Conservation (phyloP, 2,888 invertebrate species). For the Rhodophaea formosa region DNA sequence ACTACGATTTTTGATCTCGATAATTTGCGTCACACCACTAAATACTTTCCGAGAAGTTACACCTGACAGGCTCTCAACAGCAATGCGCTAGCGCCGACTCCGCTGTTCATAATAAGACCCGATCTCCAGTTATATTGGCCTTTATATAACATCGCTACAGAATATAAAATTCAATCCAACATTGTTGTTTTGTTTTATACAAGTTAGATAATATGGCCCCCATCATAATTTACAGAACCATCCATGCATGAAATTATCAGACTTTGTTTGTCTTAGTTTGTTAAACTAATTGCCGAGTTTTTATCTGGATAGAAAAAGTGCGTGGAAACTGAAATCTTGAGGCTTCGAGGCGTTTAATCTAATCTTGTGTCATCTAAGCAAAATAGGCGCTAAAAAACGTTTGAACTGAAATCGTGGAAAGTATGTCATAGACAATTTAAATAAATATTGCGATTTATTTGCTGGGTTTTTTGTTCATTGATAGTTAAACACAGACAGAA, state of each 20-base stretch:
- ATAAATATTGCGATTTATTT: constrained; percentile 20
- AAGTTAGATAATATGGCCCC: constrained; percentile 65
- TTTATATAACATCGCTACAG: constrained; percentile 68
- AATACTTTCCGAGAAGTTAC: constrained; percentile 35
- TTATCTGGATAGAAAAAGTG: constrained; percentile 26
- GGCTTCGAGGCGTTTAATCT: background rate
- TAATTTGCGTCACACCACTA: constrained; percentile 33
- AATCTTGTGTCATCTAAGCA: constrained; percentile 27
- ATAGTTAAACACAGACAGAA: background rate
- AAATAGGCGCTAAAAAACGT: constrained; percentile 30
- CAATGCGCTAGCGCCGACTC: constrained; percentile 57
- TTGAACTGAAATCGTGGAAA: constrained; percentile 30
- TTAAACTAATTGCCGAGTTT: constrained; percentile 33
- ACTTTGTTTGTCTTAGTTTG: constrained; percentile 29
- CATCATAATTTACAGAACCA: constrained; percentile 50
- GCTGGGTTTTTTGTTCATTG: background rate
- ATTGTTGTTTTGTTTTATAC: constrained; percentile 62
- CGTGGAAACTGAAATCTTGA: constrained; percentile 27
- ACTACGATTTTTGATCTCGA: constrained; percentile 16
- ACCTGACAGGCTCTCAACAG: constrained; percentile 46
- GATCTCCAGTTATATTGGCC: constrained; percentile 52
- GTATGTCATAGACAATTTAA: constrained; percentile 27
- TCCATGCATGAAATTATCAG: constrained; percentile 55
- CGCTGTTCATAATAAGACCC: constrained; percentile 56
- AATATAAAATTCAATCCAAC: constrained; percentile 57